Percentiles rank a stretch among this genome's conserved stretches.
Evolutionary conservation across 30 jellyfish, hydroid and myxozoan species (phyloP).

Genomic region (Aurelia aurita): DNA sequence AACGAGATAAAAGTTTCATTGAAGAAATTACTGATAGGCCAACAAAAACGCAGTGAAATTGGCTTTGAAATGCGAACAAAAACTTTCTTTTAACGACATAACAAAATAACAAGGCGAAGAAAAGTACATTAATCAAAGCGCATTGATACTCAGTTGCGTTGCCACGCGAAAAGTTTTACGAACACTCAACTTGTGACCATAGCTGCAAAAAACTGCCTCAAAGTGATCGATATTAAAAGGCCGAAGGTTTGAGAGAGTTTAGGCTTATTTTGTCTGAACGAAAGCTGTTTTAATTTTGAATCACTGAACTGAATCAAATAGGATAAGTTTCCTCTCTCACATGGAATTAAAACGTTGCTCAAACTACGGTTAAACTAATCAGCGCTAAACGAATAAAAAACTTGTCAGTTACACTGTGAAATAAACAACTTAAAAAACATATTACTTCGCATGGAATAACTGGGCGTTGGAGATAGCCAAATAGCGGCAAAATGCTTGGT

Average conservation of each 20-base stretch:
- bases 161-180: not conserved
- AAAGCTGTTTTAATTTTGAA: constrained; percentile 1
- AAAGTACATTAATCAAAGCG: constrained; percentile 12
- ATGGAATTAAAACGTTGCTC: constrained; percentile 45
- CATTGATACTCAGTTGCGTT: not conserved
- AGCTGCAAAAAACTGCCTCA: no score
- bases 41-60: constrained; percentile 43
- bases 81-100: constrained; percentile 5
- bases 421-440: not conserved
- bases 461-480: no score
- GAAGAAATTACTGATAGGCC: constrained; percentile 39
- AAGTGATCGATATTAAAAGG: not conserved
- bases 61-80: constrained; percentile 57
- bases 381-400: constrained; percentile 17
- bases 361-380: constrained; percentile 49
- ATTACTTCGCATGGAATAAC: no score
- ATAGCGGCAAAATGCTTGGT: no score
- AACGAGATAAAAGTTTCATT: constrained; percentile 39
- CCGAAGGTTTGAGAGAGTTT: not conserved
- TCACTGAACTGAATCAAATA: constrained; percentile 53
- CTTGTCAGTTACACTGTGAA: constrained; percentile 10
- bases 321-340: constrained; percentile 72
- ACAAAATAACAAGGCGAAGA: constrained; percentile 20
- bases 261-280: constrained; percentile 1
- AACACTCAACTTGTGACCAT: not conserved